Percentiles rank a stretch among this genome's conserved stretches.
phyloP scores from a whole-genome alignment of 2,113 vertebrate species.

The Sigmodon hispidus region DNA sequence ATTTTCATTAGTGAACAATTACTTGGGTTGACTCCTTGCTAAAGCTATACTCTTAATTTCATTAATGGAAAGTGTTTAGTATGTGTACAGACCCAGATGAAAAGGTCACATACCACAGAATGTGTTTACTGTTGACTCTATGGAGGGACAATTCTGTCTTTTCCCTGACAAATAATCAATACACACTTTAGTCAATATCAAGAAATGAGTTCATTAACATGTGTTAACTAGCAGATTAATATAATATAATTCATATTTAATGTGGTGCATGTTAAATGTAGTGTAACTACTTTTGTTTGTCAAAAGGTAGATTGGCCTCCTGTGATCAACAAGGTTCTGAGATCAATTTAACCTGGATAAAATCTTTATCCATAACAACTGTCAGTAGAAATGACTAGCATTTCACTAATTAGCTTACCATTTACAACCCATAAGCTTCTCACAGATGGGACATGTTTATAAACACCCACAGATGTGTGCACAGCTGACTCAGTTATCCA shows the following conservation, averaged over 20 bases:
- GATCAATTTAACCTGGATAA: constrained; percentile 72
- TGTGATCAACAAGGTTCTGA: constrained; percentile 59
- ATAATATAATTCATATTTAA: constrained; percentile 69
- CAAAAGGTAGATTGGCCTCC: constrained; percentile 63
- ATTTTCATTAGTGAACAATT: constrained; percentile 38
- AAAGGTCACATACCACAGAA: constrained; percentile 70
- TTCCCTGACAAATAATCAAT: constrained; percentile 68
- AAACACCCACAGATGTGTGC: constrained; percentile 74
- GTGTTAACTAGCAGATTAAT: constrained; percentile 53
- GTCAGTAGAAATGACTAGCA: constrained; percentile 71
- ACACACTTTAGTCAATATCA: constrained; percentile 58
- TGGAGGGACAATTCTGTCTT: constrained; percentile 60
- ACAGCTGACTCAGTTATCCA: constrained; percentile 78
- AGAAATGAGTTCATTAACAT: constrained; percentile 66
- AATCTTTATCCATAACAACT: constrained; percentile 71
- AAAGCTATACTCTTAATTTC: constrained; percentile 42
- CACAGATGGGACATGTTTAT: constrained; percentile 64
- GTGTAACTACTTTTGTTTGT: constrained; percentile 63
- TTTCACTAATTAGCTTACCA: constrained; percentile 73
- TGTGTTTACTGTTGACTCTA: constrained; percentile 68
- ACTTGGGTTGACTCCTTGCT: neutral
- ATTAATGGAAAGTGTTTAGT: constrained; percentile 20
- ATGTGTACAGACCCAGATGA: constrained; percentile 63
- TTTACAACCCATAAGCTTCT: constrained; percentile 66
- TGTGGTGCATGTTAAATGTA: constrained; percentile 51